Percentiles rank a stretch among this genome's conserved stretches.
Evolutionary conservation across 1,140 invertebrate genomes (phyloP).

Genomic region (Harpegnathos saltator): DNA sequence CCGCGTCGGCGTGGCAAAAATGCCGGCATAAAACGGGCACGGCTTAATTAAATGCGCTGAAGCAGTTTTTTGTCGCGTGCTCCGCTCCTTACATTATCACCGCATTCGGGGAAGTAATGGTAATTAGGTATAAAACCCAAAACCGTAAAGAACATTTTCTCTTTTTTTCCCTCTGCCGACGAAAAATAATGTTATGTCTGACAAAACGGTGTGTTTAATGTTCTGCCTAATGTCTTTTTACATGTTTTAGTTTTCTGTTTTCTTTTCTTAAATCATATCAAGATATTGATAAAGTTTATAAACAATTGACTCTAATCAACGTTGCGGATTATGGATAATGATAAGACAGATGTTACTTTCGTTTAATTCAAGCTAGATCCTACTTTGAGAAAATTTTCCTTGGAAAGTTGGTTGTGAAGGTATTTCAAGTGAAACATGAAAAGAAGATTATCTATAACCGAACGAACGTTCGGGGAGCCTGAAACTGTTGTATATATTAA

Average conservation of each 20-base stretch:
- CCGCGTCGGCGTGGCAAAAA: constrained; percentile 23
- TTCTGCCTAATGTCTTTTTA: background rate
- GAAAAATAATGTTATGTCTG: background rate
- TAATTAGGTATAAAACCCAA: constrained; percentile 20
- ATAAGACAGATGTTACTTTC: constrained; percentile 9
- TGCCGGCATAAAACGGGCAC: constrained; percentile 3
- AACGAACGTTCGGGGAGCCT: background rate
- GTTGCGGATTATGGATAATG: no score
- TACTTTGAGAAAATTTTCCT: constrained; percentile 10
- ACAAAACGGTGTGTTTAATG: constrained; percentile 11
- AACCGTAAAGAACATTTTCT: background rate
- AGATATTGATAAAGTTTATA: background rate
- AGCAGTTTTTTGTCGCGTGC: constrained; percentile 18
- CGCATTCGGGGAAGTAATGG: background rate
- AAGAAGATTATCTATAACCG: background rate
- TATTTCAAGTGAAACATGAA: constrained; percentile 7
- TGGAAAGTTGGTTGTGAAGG: background rate
- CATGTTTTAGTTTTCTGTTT: no score
- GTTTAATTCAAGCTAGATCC: background rate
- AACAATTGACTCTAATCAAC: no score
- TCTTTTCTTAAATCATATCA: background rate
- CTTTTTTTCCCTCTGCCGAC: background rate
- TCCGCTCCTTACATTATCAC: constrained; percentile 5
- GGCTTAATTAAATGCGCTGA: constrained; percentile 42
- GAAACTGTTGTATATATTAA: constrained; percentile 9